Evolutionary conservation across 1,140 invertebrate species (phyloP).

Genomic region (Listronotus oregonensis): DNA sequence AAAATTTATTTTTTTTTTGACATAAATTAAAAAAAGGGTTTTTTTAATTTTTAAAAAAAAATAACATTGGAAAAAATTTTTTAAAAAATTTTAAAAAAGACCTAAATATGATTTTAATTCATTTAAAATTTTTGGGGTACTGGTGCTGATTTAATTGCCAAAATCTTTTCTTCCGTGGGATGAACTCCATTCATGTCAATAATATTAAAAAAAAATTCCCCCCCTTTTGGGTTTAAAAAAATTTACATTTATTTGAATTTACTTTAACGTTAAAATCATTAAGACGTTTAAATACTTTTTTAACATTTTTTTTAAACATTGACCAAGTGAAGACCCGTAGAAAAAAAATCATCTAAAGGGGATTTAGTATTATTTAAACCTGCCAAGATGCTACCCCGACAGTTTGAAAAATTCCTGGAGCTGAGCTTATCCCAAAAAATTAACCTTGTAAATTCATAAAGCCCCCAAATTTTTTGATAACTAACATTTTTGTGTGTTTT

Average conservation of each 20-base stretch:
- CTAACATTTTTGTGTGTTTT: conserved; percentile 45
- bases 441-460: conserved; percentile 50
- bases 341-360: conserved; percentile 54
- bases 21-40: conserved; percentile 54
- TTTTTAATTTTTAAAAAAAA: conserved; percentile 48
- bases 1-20: conserved; percentile 49
- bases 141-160: conserved; percentile 46
- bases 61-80: conserved; percentile 53
- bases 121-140: conserved; percentile 47
- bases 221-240: conserved; percentile 38
- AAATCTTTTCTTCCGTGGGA: conserved; percentile 52
- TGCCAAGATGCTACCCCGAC: conserved; percentile 45
- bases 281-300: conserved; percentile 23
- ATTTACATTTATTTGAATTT: conserved; percentile 46
- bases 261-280: conserved; percentile 42
- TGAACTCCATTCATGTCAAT: conserved; percentile 50
- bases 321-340: conserved; percentile 33
- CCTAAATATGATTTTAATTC: conserved; percentile 54
- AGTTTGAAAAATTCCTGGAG: conserved; percentile 50
- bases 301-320: conserved; percentile 42
- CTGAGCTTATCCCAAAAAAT: conserved; percentile 49
- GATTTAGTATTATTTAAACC: conserved; percentile 40
- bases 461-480: conserved; percentile 52
- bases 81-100: conserved; percentile 54
- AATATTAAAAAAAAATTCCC: conserved; percentile 54